Base-by-base conservation (phyloP, 2,113 vertebrate species). In the Amazona guildingii region DNA sequence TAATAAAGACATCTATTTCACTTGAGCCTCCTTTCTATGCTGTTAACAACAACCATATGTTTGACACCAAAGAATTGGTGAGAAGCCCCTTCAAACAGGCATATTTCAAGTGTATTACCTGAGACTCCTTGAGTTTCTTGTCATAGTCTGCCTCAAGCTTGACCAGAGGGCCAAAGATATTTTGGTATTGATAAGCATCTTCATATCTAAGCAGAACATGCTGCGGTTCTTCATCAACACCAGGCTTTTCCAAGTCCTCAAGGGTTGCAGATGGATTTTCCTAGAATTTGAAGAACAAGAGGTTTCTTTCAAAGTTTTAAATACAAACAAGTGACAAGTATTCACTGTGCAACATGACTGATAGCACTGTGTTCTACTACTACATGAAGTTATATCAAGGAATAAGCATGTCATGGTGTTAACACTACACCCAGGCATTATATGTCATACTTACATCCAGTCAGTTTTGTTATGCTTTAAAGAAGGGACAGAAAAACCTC, bases 61-160 rank as follows among this genome's bases (percentile, higher is more conserved):
- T 20, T 75, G 55, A 68, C 4, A 29, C 3, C 63, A 83, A 17
- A 73, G 41, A 19, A 43, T 3, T 15, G 28, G 8, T 10, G 46
- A 76, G 31, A 33, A 86, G 4, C 1, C 18, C 28, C 41, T 43
- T 37, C 72, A 41, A 21, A 79, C 4, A 63, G 35, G 10, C 18
- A 6, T 27, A 48, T 63, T 18, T 33, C 62, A 64, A 57, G 21
- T 10, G 5, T 14, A 11, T 94, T 95, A 99, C 99, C 99, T 99
- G 99, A 69, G 99, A 99, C 97, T 99, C 99, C 93, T 99, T 99
- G n/a, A 99, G 98, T 92, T 99, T 99, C 97, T 99, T 99, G 97
- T 99, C 99, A 48, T 99, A 99, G 85, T 99, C 99, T 1, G 99
- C 99, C 96, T 99, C 99, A 52, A 99, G 99, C 97, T 99, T 99